These are phyloP conservation scores for Tridacna crocea DNA, from an alignment of 2,888 invertebrate genomes.

Conservation along the genomic window DNA sequence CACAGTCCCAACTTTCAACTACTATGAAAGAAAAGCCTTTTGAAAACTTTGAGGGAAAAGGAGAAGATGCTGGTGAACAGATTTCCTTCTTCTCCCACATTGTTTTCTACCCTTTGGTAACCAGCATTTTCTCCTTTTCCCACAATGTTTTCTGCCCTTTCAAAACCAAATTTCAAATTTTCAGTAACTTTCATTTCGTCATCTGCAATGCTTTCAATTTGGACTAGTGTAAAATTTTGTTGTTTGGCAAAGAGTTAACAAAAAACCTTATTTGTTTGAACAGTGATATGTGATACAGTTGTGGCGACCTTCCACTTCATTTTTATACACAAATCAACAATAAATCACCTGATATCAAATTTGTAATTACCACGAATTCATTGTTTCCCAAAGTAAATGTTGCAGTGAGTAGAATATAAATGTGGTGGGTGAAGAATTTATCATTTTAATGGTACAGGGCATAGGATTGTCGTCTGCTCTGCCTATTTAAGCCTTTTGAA, in stretches of 20 bases:
- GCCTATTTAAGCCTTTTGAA: background rate
- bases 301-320: conserved; percentile 22
- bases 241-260: background rate
- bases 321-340: background rate
- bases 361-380: background rate
- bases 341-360: conserved; percentile 15
- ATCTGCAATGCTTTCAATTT: background rate
- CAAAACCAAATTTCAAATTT: too few species aligned
- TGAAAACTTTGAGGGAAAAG: too few species aligned
- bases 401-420: background rate
- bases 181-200: too few species aligned
- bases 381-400: conserved; percentile 11
- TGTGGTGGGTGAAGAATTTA: conserved; percentile 11
- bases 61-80: too few species aligned
- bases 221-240: too few species aligned
- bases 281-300: conserved; percentile 24
- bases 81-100: too few species aligned
- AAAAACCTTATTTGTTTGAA: background rate
- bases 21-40: too few species aligned
- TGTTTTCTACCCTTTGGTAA: too few species aligned
- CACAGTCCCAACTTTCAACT: too few species aligned
- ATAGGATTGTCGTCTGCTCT: conserved; percentile 10
- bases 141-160: too few species aligned
- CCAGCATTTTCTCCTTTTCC: too few species aligned
- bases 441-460: background rate